Percentiles rank a stretch among this genome's conserved stretches.
phyloP scores from a whole-genome alignment of 1,140 invertebrate species.

The Caerostris extrusa region DNA sequence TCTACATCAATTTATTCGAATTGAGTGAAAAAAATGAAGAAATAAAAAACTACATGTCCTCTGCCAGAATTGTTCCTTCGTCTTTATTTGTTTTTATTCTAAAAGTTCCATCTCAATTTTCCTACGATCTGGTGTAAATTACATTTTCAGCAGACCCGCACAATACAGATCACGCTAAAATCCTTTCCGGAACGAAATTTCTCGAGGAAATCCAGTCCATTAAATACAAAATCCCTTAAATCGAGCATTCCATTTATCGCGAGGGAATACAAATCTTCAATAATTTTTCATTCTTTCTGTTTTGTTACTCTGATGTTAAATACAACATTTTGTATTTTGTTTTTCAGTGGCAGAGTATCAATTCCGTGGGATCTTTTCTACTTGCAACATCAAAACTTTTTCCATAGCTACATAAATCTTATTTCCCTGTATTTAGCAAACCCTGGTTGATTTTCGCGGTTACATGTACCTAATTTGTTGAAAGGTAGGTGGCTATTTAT shows the following conservation, averaged over 20 bases:
- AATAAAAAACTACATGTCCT: too few relatives aligned
- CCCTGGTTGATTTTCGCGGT: too few relatives aligned
- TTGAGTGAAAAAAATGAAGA: too few relatives aligned
- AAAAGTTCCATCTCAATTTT: too few relatives aligned
- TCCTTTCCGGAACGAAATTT: background rate
- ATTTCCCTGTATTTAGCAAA: too few relatives aligned
- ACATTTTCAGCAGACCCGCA: background rate
- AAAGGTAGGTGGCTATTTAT: too few relatives aligned
- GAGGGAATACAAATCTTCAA: background rate
- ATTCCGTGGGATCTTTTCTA: background rate
- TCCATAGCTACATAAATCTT: too few relatives aligned
- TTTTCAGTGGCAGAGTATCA: background rate
- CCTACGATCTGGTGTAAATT: background rate
- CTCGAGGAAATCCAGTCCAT: slow-evolving; percentile 12
- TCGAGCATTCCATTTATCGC: slow-evolving; percentile 9
- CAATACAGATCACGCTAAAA: background rate
- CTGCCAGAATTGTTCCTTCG: too few relatives aligned
- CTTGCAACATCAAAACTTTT: background rate
- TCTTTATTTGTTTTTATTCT: too few relatives aligned
- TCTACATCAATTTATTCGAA: too few relatives aligned
- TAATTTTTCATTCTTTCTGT: slow-evolving; percentile 14
- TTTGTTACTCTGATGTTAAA: background rate
- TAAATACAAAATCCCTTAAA: slow-evolving; percentile 17
- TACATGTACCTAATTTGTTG: too few relatives aligned
- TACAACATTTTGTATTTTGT: background rate